phyloP scores from a whole-genome alignment of 2,113 vertebrate species.

The Empidonax traillii region DNA sequence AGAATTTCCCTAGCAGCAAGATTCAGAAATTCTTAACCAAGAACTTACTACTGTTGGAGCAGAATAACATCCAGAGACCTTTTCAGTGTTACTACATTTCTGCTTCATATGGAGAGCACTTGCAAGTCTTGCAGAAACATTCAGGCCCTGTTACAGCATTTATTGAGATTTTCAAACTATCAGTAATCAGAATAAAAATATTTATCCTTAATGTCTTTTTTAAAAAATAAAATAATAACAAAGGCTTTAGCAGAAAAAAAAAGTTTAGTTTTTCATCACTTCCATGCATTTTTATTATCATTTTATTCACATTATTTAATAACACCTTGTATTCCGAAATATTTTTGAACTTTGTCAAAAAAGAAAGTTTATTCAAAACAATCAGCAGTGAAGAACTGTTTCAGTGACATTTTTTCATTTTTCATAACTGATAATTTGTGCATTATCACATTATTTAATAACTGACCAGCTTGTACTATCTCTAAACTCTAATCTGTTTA shows the following conservation, averaged over 20 bases:
- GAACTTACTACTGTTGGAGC: background rate
- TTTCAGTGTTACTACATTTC: background rate
- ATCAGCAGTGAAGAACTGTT: background rate
- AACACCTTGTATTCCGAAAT: background rate
- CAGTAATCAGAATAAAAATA: background rate
- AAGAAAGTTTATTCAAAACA: background rate
- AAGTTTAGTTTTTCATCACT: background rate
- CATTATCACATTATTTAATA: background rate
- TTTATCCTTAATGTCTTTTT: fast-evolving
- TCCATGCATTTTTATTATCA: background rate
- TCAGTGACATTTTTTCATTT: background rate
- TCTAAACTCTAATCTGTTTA: background rate
- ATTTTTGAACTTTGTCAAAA: background rate
- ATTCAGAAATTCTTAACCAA: background rate
- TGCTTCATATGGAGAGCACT: background rate
- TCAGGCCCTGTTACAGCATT: background rate
- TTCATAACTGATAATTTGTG: background rate
- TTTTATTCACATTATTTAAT: background rate
- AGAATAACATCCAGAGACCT: background rate
- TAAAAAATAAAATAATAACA: background rate
- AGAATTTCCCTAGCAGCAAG: background rate
- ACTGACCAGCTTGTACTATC: background rate
- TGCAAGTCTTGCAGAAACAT: background rate
- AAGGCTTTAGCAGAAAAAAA: fast-evolving
- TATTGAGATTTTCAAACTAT: background rate